Evolutionary conservation across 2,888 invertebrate genomes (phyloP), one percentile per base, ranked within the genome.

Genomic region (Cantharis lateralis): DNA sequence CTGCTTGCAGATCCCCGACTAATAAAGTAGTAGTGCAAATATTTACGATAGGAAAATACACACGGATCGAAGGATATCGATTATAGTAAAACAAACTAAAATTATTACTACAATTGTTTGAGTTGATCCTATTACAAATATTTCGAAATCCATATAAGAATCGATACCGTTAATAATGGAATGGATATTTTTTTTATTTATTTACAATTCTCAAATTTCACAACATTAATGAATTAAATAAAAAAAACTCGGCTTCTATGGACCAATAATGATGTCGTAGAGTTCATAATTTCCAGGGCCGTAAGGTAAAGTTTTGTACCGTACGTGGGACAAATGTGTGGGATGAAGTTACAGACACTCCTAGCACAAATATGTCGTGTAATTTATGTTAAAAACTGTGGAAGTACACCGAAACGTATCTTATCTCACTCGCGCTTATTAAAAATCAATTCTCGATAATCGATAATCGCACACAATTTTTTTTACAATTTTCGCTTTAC

Each of bases 311-410:
- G 68, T 78, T 78, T 78, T 61, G 73, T 75, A 63, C 66, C 20
- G 75, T 71, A 75, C 74, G 80, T 80, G 80, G 80, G 79, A 74
- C 77, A 72, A 61, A 75, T 64, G 78, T 76, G 80, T 81, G 81
- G 82, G 80, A 75, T 78, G 76, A 61, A 76, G 71, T 74, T 72
- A 78, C 74, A 77, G 79, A 80, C 82, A 82, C 82, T 81, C 82
- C 82, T 82, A 82, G 81, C 78, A 80, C 81, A 82, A 82, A 81
- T 81, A 82, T 82, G 81, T 79, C 78, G 81, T 80, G 80, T 81
- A 80, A 79, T 80, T 73, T 79, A 75, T 78, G 79, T 81, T 79
- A 78, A 78, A 81, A 80, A 78, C 73, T 74, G 78, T 80, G 78
- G 75, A 80, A 79, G 76, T 64, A 26, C 16, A 66, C 64, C 16